These are phyloP conservation scores for Chrysina gloriosa DNA, from an alignment of 2,888 invertebrate genomes.

Conservation along the genomic window DNA sequence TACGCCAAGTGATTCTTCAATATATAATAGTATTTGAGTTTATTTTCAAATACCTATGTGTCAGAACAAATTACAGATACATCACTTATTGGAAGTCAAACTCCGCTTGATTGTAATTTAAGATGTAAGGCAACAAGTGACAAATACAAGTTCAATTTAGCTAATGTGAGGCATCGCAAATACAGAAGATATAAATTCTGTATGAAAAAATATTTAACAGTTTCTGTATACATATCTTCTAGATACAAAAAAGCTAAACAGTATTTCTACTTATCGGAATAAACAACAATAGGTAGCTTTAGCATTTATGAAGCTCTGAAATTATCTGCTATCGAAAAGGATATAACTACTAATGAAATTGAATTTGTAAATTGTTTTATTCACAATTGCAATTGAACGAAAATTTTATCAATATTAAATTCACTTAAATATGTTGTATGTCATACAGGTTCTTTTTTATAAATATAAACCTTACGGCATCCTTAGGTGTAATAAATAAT, in stretches of 20 bases:
- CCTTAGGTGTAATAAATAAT: too few relatives aligned
- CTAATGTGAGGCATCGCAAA: neutral
- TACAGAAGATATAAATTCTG: neutral
- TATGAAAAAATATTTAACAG: neutral
- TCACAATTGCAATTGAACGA: neutral
- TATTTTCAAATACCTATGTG: too few relatives aligned
- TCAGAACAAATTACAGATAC: too few relatives aligned
- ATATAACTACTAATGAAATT: neutral
- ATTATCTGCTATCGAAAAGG: neutral
- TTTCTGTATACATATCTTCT: neutral
- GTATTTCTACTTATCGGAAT: constrained; percentile 1
- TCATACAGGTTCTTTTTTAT: neutral
- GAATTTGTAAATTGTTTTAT: neutral
- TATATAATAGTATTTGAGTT: too few relatives aligned
- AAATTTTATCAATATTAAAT: neutral
- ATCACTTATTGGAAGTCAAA: neutral
- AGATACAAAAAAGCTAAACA: constrained; percentile 16
- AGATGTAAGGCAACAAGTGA: constrained; percentile 31
- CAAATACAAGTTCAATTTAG: constrained; percentile 7
- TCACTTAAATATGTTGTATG: neutral
- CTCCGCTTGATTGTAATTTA: neutral
- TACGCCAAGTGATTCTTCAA: neutral
- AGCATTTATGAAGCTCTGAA: neutral
- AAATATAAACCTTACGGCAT: too few relatives aligned
- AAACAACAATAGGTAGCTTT: neutral